Percentiles rank a stretch among this genome's conserved stretches.
Conservation (phyloP, 2,797 vertebrate species). For the Pseudochirops corinnae region DNA sequence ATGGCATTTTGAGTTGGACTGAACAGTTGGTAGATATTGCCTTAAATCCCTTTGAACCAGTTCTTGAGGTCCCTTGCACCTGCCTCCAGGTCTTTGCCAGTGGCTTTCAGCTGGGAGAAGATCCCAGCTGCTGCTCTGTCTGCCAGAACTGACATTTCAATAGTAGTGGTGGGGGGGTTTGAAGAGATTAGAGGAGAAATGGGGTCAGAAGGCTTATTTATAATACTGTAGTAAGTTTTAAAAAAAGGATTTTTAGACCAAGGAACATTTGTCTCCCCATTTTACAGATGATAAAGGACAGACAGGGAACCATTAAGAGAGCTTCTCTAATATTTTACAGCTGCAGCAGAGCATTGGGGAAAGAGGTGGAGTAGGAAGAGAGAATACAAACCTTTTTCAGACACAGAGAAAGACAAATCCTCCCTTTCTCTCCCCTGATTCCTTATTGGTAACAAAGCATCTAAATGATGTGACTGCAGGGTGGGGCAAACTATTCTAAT, state of each 20-base stretch:
- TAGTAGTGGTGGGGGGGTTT: not conserved
- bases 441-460: not conserved
- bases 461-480: not conserved
- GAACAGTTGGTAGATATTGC: not conserved
- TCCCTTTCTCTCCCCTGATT: not conserved
- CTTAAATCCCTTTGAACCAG: not conserved
- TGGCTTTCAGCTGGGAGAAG: constrained; percentile 9
- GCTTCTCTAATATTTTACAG: not conserved
- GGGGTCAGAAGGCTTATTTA: not conserved
- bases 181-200: not conserved
- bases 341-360: not conserved
- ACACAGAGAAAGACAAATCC: not conserved
- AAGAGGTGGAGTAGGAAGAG: not conserved
- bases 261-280: constrained; percentile 5
- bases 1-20: constrained; percentile 29
- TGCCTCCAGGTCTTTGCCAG: constrained; percentile 28
- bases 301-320: not conserved
- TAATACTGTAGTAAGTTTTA: not conserved
- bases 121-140: not conserved
- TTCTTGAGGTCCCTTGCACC: constrained; percentile 1
- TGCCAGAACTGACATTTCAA: constrained; percentile 38
- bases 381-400: not conserved
- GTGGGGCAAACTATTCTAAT: not conserved
- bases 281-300: constrained; percentile 36
- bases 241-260: not conserved